Evolutionary conservation across 2,113 vertebrate genomes (phyloP), one percentile per base, ranked within the genome.

Genomic region (Holacanthus passer): DNA sequence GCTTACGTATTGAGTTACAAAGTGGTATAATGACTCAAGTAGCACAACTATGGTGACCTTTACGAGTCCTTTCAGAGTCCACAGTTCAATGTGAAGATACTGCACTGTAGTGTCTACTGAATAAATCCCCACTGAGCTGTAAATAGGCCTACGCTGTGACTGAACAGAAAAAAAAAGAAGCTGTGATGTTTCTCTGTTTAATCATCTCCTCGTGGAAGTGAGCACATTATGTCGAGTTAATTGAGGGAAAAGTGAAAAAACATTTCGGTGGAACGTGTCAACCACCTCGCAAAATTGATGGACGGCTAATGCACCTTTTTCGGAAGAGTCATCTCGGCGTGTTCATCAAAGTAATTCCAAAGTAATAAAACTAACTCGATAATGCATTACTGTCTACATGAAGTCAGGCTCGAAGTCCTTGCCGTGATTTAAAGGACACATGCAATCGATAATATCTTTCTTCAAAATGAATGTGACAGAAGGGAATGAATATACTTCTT

Each of bases 331-430:
- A 65, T 88, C 86, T 76, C 9, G 39, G 32, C 45, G 79, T 63
- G 88, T 86, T 90, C 86, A 87, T 91, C 88, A 88, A 86, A 86
- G 85, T 88, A 83, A 93, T 92, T 91, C 2, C 0, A 73, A 85
- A 86, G 86, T 85, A 82, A 89, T 91, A 88, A 88, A 91, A 88
- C 71, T 79, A 82, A 73, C 50, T 78, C 62, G 60, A 81, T 77
- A 84, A 78, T 78, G 58, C 73, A 85, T 84, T 82, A 88, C 71
- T 84, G 75, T 85, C 87, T 78, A 72, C 65, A 37, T 3, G 48
- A 53, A 67, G 87, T 83, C 59, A 45, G 78, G 53, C 72, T 75
- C 4, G 4, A 58, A 77, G 75, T 79, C 68, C 59, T 76, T 53
- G 43, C 52, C 32, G 31, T 87, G 88, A 92, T 90, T 90, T 82